Evolutionary conservation across 2,113 vertebrate genomes (phyloP).

Genomic region (Lampris megalopsis): DNA sequence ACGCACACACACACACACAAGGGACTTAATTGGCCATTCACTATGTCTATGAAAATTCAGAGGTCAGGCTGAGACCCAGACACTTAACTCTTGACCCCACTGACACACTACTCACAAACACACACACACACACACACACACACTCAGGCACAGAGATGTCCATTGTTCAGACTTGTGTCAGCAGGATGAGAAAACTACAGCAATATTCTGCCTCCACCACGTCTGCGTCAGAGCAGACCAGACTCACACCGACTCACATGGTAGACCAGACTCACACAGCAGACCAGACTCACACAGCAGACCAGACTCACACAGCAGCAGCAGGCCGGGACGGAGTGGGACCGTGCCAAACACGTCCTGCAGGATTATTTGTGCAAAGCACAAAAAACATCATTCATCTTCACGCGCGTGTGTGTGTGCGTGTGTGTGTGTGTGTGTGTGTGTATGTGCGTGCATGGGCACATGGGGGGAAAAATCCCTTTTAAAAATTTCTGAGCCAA

Average conservation of each 20-base stretch:
- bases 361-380: slow-evolving; percentile 53
- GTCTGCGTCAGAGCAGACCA: not conserved
- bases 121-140: slow-evolving; percentile 26
- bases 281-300: slow-evolving; percentile 30
- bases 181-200: slow-evolving; percentile 35
- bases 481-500: not conserved
- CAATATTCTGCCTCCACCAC: slow-evolving; percentile 21
- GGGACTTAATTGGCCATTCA: slow-evolving; percentile 21
- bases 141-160: slow-evolving; percentile 3
- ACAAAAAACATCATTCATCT: slow-evolving; percentile 45
- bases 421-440: not conserved
- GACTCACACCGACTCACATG: slow-evolving; percentile 17
- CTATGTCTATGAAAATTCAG: slow-evolving; percentile 22
- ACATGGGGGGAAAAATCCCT: not conserved
- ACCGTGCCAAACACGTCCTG: slow-evolving; percentile 59
- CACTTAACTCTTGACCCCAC: slow-evolving; percentile 45
- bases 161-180: slow-evolving; percentile 40
- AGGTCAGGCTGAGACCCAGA: slow-evolving; percentile 40
- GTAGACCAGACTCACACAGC: not conserved
- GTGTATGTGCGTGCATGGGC: not conserved
- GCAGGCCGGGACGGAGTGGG: slow-evolving; percentile 38
- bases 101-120: slow-evolving; percentile 15
- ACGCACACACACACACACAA: not conserved
- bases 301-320: slow-evolving; percentile 44
- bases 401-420: not conserved